A percentile compares a stretch with the other conserved stretches of the same genome.
These are phyloP conservation scores for Uromys caudimaculatus DNA, from an alignment of 2,797 vertebrate genomes.

Conservation along the genomic window DNA sequence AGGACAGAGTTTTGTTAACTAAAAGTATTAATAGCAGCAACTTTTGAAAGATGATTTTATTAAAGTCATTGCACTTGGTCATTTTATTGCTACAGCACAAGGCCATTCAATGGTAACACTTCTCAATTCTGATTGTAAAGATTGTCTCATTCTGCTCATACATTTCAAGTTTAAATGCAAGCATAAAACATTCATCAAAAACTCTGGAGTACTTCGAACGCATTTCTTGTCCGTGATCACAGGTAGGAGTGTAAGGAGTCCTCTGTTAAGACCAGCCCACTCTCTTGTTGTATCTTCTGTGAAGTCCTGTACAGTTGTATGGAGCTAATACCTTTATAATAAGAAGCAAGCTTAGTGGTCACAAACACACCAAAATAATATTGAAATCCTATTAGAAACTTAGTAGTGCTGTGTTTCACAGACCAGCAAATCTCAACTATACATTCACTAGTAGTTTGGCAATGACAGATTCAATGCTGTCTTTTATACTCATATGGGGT, in stretches of 20 bases:
- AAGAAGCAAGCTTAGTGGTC: conserved; percentile 49
- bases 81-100: conserved; percentile 89
- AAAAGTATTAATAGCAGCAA: conserved; percentile 87
- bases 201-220: conserved; percentile 57
- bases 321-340: conserved; percentile 63
- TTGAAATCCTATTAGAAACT: conserved; percentile 40
- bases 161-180: conserved; percentile 78
- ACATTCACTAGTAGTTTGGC: conserved; percentile 67
- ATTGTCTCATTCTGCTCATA: conserved; percentile 86
- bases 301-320: neutral
- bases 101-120: conserved; percentile 83
- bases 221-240: conserved; percentile 57
- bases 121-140: conserved; percentile 78
- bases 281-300: conserved; percentile 66
- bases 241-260: conserved; percentile 54
- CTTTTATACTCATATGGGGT: neutral
- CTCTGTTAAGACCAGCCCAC: conserved; percentile 37
- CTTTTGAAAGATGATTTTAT: conserved; percentile 84
- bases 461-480: conserved; percentile 50
- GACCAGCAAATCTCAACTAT: conserved; percentile 57
- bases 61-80: conserved; percentile 89
- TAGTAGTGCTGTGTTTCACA: conserved; percentile 48
- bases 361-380: conserved; percentile 14
- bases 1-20: conserved; percentile 81
- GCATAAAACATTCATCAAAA: conserved; percentile 71